Evolutionary conservation across 2,888 invertebrate genomes (phyloP).

Genomic region (Odontocolon sp.): DNA sequence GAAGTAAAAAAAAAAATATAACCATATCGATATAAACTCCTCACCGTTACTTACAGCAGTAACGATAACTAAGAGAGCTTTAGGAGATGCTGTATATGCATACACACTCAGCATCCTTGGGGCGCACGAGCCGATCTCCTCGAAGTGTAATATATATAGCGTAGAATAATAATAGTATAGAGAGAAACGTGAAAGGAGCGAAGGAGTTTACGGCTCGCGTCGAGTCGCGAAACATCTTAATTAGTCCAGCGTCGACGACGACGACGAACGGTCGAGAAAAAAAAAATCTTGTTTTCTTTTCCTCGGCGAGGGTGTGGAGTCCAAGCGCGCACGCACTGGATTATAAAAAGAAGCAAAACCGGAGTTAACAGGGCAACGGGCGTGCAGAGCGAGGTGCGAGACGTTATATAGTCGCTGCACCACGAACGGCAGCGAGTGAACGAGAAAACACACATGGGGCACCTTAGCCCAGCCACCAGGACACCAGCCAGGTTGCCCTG

Average conservation of each 20-base stretch:
- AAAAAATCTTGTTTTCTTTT: conserved; percentile 28
- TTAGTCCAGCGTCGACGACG: conserved; percentile 24
- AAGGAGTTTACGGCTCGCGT: conserved; percentile 13
- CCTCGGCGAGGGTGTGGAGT: conserved; percentile 43
- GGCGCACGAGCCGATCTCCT: conserved; percentile 25
- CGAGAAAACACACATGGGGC: too few relatives aligned
- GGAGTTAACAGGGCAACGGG: conserved; percentile 42
- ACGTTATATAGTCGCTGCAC: conserved; percentile 6
- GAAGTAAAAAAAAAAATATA: too few relatives aligned
- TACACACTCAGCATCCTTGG: conserved; percentile 19
- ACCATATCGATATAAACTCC: not conserved
- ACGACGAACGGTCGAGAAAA: not conserved
- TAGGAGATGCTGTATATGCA: not conserved
- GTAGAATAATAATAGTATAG: conserved; percentile 14
- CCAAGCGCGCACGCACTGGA: conserved; percentile 39
- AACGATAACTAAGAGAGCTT: not conserved
- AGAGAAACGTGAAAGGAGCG: conserved; percentile 30
- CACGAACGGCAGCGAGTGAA: too few relatives aligned
- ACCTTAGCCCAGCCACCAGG: too few relatives aligned
- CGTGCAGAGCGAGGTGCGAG: conserved; percentile 22
- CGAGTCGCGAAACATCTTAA: conserved; percentile 47
- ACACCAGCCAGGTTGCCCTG: conserved; percentile 49
- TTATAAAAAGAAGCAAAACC: conserved; percentile 48
- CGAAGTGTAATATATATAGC: conserved; percentile 22
- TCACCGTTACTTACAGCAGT: not conserved